Base-by-base conservation (phyloP, 2,113 vertebrate species). In the Rousettus leschenaultii region DNA sequence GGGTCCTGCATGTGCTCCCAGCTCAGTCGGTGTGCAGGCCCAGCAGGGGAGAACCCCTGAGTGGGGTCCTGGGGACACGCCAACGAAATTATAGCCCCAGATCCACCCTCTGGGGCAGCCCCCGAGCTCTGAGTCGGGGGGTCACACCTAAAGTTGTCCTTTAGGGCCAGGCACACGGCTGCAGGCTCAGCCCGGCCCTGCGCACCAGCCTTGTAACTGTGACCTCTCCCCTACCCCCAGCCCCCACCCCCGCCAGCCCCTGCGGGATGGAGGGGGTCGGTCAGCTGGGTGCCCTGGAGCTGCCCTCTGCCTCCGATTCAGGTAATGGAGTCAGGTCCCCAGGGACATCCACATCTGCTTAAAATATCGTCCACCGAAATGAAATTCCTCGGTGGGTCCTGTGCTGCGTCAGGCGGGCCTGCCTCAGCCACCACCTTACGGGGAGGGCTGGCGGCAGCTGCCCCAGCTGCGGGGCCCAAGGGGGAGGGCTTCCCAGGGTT, bases 271-370 rank as follows among this genome's bases (percentile, higher is more conserved):
- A 68, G 15, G 14, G 1, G 4, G 24, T 19, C 9, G 51, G 14
- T 21, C 61, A 0, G 3, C 9, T 4, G 43, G 35, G 13, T 3
- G 77, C 75, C 11, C 16, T 1, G 43, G 59, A 21, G 43, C 43
- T 33, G 63, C 40, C 38, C 66, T 0, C 87, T 86, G 74, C 85
- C 89, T 63, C 68, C 30, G 35, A 57, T 57, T 13, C 98, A 95
- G 98, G 98, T 97, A 96, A 93, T 21, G 5, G 88, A 96, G 16
- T 6, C 15, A 63, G 84, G 90, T 97, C 97, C 96, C 97, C 12
- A 24, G 35, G 92, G 96, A 95, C 57, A 6, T 55, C 80, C 98
- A 88, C 96, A 96, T 97, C 98, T 98, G 98, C 97, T 97, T 92
- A 87, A 97, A 98, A 97, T 89, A 90, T 40, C 68, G 86, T 40